Evolutionary conservation across 1,140 invertebrate genomes (phyloP).

Genomic region (Drosophila baimaii): DNA sequence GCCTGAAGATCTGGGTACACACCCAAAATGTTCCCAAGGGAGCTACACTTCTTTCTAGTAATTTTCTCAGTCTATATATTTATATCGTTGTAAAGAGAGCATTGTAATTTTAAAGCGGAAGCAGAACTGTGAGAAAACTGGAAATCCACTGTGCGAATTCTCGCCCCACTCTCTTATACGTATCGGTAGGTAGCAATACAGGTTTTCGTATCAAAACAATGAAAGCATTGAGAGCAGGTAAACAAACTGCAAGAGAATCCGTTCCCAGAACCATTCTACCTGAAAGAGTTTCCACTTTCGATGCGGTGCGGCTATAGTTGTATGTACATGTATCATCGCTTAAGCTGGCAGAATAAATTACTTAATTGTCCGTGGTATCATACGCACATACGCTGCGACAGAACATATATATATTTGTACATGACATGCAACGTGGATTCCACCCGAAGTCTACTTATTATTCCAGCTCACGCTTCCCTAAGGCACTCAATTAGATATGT

Average conservation of each 20-base stretch:
- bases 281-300: slow-evolving; percentile 41
- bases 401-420: slow-evolving; percentile 29
- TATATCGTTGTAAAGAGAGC: neutral
- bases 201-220: slow-evolving; percentile 28
- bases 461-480: slow-evolving; percentile 44
- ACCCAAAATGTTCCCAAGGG: neutral
- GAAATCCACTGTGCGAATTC: slow-evolving; percentile 21
- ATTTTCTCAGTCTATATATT: slow-evolving; percentile 11
- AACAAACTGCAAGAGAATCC: slow-evolving; percentile 28
- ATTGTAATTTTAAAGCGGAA: slow-evolving; percentile 32
- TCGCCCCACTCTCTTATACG: slow-evolving; percentile 21
- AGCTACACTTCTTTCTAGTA: slow-evolving; percentile 9
- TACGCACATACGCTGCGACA: slow-evolving; percentile 28
- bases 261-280: slow-evolving; percentile 19
- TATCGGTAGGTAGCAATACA: slow-evolving; percentile 17
- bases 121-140: slow-evolving; percentile 24
- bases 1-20: neutral
- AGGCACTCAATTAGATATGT: slow-evolving; percentile 19
- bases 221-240: slow-evolving; percentile 35
- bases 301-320: neutral
- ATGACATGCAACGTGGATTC: slow-evolving; percentile 42
- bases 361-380: slow-evolving; percentile 39
- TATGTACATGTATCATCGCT: slow-evolving; percentile 6
- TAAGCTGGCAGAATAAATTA: slow-evolving; percentile 39
- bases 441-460: slow-evolving; percentile 40